These are phyloP conservation scores for Sebastes taczanowskii DNA, from an alignment of 2,797 vertebrate genomes.

Conservation along the genomic window DNA sequence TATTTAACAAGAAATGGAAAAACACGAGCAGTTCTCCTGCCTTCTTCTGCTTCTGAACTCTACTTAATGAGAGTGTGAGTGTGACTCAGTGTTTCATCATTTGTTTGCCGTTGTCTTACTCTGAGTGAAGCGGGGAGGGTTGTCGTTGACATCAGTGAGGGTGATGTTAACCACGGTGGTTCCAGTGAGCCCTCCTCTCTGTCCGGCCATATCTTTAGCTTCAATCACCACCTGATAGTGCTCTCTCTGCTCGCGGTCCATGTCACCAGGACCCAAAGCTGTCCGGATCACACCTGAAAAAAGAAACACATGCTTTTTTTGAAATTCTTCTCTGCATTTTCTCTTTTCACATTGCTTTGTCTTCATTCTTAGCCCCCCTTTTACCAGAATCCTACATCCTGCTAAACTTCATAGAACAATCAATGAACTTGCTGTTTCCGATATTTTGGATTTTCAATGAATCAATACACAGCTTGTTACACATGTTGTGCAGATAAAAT, in stretches of 20 bases:
- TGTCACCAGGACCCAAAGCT: slow-evolving; percentile 88
- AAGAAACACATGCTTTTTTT: background rate
- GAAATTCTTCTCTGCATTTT: background rate
- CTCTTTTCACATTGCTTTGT: background rate
- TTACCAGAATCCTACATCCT: background rate
- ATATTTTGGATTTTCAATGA: background rate
- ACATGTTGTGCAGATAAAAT: background rate
- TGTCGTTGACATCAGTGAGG: slow-evolving; percentile 94
- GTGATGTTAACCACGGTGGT: slow-evolving; percentile 92
- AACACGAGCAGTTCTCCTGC: background rate
- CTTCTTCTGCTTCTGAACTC: background rate
- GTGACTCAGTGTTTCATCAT: slow-evolving; percentile 21
- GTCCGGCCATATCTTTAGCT: slow-evolving; percentile 96
- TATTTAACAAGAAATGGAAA: background rate
- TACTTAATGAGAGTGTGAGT: background rate
- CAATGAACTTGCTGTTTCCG: background rate
- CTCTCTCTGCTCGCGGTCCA: slow-evolving; percentile 94
- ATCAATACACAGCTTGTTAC: background rate
- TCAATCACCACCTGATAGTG: slow-evolving; percentile 96
- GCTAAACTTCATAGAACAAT: background rate
- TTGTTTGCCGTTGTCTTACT: slow-evolving; percentile 81
- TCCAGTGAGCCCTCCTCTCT: slow-evolving; percentile 92
- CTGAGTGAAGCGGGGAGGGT: slow-evolving; percentile 89
- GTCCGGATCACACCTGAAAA: slow-evolving; percentile 91
- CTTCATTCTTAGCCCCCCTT: background rate